These are phyloP conservation scores for Tamandua tetradactyla DNA, from an alignment of 2,797 vertebrate genomes.

Conservation along the genomic window DNA sequence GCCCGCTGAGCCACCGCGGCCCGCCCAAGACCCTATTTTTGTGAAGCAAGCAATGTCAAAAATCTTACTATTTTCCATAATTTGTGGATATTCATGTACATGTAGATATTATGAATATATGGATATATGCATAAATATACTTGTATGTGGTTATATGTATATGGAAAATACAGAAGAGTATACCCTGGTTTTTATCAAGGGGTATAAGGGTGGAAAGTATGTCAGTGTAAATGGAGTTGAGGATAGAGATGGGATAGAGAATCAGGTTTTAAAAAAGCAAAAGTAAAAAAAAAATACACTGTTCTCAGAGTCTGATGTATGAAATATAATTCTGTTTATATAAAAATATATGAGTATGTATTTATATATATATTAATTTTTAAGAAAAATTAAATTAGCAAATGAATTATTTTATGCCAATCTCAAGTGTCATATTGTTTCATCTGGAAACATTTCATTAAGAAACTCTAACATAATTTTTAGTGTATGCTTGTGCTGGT, in stretches of 20 bases:
- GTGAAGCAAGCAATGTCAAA: neutral
- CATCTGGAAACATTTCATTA: neutral
- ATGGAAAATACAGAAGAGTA: neutral
- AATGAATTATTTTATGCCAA: constrained; percentile 13
- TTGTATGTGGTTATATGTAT: neutral
- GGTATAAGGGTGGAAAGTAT: neutral
- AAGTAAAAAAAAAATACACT: neutral
- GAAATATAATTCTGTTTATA: neutral
- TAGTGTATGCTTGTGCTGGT: neutral
- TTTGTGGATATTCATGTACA: neutral
- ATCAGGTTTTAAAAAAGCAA: neutral
- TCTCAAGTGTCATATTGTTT: neutral
- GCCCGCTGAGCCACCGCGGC: too few species aligned
- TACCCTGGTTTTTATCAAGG: neutral
- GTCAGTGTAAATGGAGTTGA: neutral
- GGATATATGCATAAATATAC: neutral
- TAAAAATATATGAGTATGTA: neutral
- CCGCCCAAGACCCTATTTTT: neutral
- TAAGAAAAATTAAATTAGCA: neutral
- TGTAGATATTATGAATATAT: too few species aligned
- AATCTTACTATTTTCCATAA: neutral
- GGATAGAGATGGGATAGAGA: neutral
- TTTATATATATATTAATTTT: neutral
- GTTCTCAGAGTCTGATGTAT: neutral
- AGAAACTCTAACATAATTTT: neutral